Conservation (phyloP, 2,888 invertebrate species). For the Dryobota labecula region DNA sequence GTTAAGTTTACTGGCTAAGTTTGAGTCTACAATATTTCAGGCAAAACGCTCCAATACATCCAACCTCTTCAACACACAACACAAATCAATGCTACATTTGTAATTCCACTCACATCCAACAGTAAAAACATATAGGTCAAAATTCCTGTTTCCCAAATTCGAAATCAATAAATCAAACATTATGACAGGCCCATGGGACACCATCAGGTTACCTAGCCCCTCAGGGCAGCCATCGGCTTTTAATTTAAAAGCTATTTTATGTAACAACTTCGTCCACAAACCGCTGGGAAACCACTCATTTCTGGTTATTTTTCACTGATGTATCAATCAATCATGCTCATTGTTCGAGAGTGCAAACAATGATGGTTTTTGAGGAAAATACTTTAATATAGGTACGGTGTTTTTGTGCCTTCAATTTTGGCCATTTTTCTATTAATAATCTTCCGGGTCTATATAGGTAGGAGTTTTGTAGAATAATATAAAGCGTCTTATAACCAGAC, state of each 20-base stretch:
- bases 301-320: slow-evolving; percentile 63
- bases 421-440: not conserved
- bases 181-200: slow-evolving; percentile 55
- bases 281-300: slow-evolving; percentile 76
- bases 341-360: slow-evolving; percentile 62
- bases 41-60: not conserved
- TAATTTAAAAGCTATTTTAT: slow-evolving; percentile 88
- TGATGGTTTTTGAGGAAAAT: slow-evolving; percentile 49
- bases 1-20: too few species aligned
- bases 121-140: slow-evolving; percentile 43
- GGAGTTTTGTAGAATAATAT: too few species aligned
- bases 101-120: slow-evolving; percentile 17
- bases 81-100: slow-evolving; percentile 15
- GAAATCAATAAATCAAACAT: slow-evolving; percentile 63
- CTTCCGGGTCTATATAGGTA: not conserved
- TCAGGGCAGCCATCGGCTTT: slow-evolving; percentile 72
- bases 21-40: not conserved
- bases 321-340: slow-evolving; percentile 75
- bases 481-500: too few species aligned
- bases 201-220: slow-evolving; percentile 59
- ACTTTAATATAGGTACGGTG: slow-evolving; percentile 17
- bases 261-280: slow-evolving; percentile 73
- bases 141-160: slow-evolving; percentile 30
- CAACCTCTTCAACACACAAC: not conserved
- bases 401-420: slow-evolving; percentile 21